Base-by-base conservation (phyloP, 2,797 vertebrate genomes). In the Melanotaenia maccullochi region DNA sequence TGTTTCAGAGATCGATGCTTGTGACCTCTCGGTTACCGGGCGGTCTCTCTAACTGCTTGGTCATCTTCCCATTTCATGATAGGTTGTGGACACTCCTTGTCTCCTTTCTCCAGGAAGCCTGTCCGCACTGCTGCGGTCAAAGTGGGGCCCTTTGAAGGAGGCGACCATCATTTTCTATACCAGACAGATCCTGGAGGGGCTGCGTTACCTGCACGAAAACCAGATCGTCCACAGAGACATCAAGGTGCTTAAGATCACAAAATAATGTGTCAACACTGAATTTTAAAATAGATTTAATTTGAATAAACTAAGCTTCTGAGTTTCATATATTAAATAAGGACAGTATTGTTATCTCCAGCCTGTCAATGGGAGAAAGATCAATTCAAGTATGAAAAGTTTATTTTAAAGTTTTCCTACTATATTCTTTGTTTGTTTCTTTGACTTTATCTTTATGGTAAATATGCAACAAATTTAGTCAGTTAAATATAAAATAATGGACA, bases 141-240 rank as follows among this genome's bases (percentile, higher is more conserved):
- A 99, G 85, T 99, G 98, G 98, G 98, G 98, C 55, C 98, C 98
- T 3, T 79, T 99, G 89, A 99, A 99, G 88, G 98, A 99, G 71
- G 96, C 98, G 18, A 99, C 98, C 1, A 99, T 99, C 33, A 97
- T 97, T 71, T 99, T 99, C 94, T 99, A 99, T 89, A 99, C 98
- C 71, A 95, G 97, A 63, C 98, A 99, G 91, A 99, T 99, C 89
- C 94, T 99, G 78, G 97, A 99, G 94, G 98, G 98, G 52, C 95
- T 99, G 71, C 95, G 97, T 60, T 99, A 99, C 84, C 96, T 99
- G 67, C 98, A 99, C 0, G 97, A 99, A 63, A 99, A 99, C 94
- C 98, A 99, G 93, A 99, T 99, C 47, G 98, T 97, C 58, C 98
- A 99, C 91, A 83, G 98, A 82, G 98, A 99, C 81, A 99, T 99